Evolutionary conservation across 2,113 vertebrate genomes (phyloP).

Genomic region (Tragelaphus scriptus): DNA sequence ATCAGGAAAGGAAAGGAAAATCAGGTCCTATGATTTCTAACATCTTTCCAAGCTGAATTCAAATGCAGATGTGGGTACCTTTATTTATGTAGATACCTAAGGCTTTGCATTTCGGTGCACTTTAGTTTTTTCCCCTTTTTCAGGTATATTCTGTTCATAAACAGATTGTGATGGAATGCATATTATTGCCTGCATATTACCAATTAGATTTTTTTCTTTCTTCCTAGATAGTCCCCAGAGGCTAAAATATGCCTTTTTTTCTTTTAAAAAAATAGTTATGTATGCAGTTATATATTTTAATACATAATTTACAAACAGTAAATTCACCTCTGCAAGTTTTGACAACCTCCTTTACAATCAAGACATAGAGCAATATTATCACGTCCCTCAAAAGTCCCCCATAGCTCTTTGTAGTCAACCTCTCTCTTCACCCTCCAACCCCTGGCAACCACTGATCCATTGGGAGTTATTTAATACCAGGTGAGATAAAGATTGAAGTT

Average conservation of each 20-base stretch:
- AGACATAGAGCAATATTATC: background rate
- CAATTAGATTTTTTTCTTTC: background rate
- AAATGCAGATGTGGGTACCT: background rate
- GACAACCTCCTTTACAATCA: background rate
- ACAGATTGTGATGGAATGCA: background rate
- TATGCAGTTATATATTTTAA: background rate
- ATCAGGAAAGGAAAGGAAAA: background rate
- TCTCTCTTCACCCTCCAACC: background rate
- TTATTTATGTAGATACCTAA: background rate
- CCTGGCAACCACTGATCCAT: background rate
- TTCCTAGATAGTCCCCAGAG: background rate
- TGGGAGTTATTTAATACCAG: background rate
- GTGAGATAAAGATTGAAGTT: background rate
- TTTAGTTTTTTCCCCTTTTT: background rate
- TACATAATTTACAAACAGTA: background rate
- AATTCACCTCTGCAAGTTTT: constrained; percentile 25
- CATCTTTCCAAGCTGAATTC: background rate
- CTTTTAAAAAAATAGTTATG: background rate
- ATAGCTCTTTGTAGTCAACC: background rate
- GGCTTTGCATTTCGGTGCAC: background rate
- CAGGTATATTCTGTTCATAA: background rate
- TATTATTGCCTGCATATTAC: background rate
- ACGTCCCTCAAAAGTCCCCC: background rate
- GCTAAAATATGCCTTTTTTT: background rate
- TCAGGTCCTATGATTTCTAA: background rate